Base-by-base conservation (phyloP, 2,888 invertebrate genomes). In the Luffia ferchaultella region DNA sequence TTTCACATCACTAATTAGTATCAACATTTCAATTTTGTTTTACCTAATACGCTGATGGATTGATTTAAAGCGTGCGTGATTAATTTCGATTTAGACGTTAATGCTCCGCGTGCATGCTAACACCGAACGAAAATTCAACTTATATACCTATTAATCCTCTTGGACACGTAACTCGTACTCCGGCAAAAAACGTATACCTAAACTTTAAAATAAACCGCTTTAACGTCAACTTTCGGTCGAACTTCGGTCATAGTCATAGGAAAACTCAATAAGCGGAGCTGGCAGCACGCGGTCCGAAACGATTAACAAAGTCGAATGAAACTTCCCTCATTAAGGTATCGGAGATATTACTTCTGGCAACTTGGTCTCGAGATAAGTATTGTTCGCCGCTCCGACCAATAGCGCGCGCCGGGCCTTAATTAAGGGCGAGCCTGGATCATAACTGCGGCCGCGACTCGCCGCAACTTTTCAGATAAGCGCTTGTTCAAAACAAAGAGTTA, bases 261-360 rank as follows among this genome's bases (percentile, higher is more conserved):
- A 48, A 49, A 49, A 19, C 49, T 51, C 48, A 54, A 56, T 55
- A 60, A 56, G 30, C 30, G 3, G 30, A 30, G 12, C 30, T 40
- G 18, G 57, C 45, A 46, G 51, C 58, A 59, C 64, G 62, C 63
- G 68, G 72, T 74, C 71, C 70, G 67, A 68, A 67, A 68, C 74
- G 76, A 76, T 78, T 77, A 79, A 74, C 73, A 60, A 80, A 80
- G 76, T 75, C 74, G 77, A 79, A 76, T 76, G 68, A 73, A 82
- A 82, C 76, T 82, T 80, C 73, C 67, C 79, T 82, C 82, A 79
- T 82, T 82, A 82, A 78, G 78, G 76, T 78, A 82, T 76, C 76
- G 75, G 62, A 68, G 78, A 76, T 80, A 82, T 80, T 76, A 77
- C 76, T 79, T 80, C 68, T 74, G 71, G 70, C 58, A 76, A 79